These are phyloP conservation scores for Petromus typicus DNA, from an alignment of 2,113 vertebrate genomes.

Conservation along the genomic window DNA sequence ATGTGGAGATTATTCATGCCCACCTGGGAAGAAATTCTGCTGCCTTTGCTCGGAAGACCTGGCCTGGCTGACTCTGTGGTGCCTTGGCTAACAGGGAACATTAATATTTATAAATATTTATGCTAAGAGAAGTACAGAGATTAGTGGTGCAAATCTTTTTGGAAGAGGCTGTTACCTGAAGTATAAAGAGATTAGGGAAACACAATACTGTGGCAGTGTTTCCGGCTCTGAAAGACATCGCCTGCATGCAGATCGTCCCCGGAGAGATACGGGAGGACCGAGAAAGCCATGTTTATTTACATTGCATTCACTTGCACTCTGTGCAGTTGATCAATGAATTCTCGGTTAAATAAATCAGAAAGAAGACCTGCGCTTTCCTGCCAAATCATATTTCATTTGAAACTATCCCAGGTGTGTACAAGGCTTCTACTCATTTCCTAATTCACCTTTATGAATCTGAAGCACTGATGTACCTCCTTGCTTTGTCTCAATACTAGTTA, in stretches of 20 bases:
- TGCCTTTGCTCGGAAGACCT: neutral
- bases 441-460: neutral
- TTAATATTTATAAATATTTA: conserved; percentile 66
- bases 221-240: conserved; percentile 32
- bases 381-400: neutral
- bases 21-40: neutral
- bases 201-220: conserved; percentile 4
- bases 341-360: conserved; percentile 44
- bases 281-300: conserved; percentile 7
- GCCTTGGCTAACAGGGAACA: neutral
- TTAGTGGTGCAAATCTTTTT: conserved; percentile 65
- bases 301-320: conserved; percentile 33
- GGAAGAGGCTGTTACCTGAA: conserved; percentile 33
- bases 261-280: neutral
- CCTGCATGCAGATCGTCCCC: conserved; percentile 1
- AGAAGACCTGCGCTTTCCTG: conserved; percentile 8
- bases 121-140: conserved; percentile 56
- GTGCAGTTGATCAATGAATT: conserved; percentile 8
- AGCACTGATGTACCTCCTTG: neutral
- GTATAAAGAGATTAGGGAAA: conserved; percentile 63
- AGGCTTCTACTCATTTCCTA: neutral
- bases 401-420: neutral
- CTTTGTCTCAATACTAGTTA: neutral
- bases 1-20: neutral
- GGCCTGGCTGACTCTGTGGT: neutral